phyloP scores from a whole-genome alignment of 2,113 vertebrate genomes.

The Epinephelus moara region DNA sequence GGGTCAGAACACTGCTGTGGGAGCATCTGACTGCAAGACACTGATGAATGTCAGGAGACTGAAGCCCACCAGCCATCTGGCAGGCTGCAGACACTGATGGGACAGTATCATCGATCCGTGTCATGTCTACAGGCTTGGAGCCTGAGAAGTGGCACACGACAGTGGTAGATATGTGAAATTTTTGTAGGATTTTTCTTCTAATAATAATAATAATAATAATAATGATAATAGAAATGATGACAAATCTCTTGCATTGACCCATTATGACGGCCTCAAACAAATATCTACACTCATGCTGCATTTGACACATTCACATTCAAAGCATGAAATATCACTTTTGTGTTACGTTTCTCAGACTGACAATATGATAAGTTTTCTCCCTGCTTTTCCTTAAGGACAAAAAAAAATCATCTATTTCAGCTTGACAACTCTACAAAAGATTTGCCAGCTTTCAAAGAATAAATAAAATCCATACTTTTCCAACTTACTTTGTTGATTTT shows the following conservation, averaged over 20 bases:
- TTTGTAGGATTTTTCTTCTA: background rate
- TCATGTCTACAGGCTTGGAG: conserved; percentile 59
- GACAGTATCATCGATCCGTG: conserved; percentile 72
- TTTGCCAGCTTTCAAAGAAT: background rate
- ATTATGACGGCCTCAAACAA: background rate
- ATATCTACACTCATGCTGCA: background rate
- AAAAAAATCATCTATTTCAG: background rate
- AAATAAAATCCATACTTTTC: background rate
- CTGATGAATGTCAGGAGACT: conserved; percentile 79
- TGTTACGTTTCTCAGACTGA: background rate
- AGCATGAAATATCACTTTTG: background rate
- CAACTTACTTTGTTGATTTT: background rate
- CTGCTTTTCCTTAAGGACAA: background rate
- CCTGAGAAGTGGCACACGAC: conserved; percentile 51
- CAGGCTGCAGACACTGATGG: conserved; percentile 63
- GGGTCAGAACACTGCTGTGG: conserved; percentile 71
- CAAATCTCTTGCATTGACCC: background rate
- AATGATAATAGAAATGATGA: background rate
- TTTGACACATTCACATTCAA: background rate
- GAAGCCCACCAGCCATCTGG: conserved; percentile 79
- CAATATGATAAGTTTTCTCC: background rate
- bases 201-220: too few species aligned
- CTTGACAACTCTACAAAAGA: background rate
- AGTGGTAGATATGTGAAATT: conserved; percentile 32
- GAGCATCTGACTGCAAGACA: conserved; percentile 77